Base-by-base conservation (phyloP, 2,113 vertebrate species). In the Xyrauchen texanus region DNA sequence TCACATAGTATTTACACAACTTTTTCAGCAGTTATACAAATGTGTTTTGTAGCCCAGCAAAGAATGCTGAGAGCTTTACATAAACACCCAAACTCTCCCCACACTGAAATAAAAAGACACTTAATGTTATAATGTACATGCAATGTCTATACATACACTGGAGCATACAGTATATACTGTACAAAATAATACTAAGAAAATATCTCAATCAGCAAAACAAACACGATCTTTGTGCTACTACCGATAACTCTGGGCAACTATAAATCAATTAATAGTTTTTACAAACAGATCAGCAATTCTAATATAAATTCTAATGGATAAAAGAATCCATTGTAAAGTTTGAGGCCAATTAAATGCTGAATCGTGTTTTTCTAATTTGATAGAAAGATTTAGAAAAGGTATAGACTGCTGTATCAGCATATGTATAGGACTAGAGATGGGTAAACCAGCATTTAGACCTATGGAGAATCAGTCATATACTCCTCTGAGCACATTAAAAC, bases 1-100 rank as follows among this genome's bases (percentile, higher is more conserved):
- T 91, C 90, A 90, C 88, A 88, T 90, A 90, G 82, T 86, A 84
- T 88, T 89, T 90, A 93, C 90, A 91, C 81, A 52, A 42, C n/a
- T 89, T 83, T 85, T 89, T 88, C 82, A 90, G 84, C 86, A 87
- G 81, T 13, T 81, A 84, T 79, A 62, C 79, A 87, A 83, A 86
- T 73, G 70, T 62, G 76, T 68, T 66, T 64, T 51, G 63, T 87
- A 83, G 78, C 74, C 83, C 75, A 79, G 75, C 57, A 72, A 45
- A 46, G 53, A 55, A 9, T 72, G 53, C 68, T 78, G 15, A 69
- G 72, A 70, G 52, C 51, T 80, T 64, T 55, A 77, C 53, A 77
- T 81, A 65, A 69, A 66, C 45, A 66, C 45, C 64, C 61, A 62
- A 16, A 58, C 74, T 21, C 44, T 21, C 21, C 55, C 71, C 34